Percentiles rank a stretch among this genome's conserved stretches.
These are phyloP conservation scores for Anthopleura sola DNA, from an alignment of 64 coral and sea anemone genomes.

Conservation along the genomic window DNA sequence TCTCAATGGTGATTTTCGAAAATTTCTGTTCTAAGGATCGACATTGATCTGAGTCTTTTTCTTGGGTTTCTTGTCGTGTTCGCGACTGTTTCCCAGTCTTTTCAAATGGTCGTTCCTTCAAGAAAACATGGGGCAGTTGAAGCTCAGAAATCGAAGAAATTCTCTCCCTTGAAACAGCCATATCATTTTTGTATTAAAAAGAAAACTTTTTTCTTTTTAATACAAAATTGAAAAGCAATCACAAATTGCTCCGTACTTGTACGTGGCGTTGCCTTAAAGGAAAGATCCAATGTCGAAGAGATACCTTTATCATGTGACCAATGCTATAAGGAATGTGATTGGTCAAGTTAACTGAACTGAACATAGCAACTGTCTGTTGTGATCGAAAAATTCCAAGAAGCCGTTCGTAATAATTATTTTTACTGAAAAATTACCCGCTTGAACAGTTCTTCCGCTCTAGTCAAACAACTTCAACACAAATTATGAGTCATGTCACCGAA, in stretches of 20 bases:
- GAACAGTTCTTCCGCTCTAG: background rate
- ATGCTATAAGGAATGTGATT: background rate
- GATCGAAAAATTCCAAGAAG: background rate
- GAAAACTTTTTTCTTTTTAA: slow-evolving; percentile 3
- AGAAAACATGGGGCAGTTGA: background rate
- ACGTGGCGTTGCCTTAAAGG: background rate
- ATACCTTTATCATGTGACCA: background rate
- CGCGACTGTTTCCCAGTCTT: background rate
- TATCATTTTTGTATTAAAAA: slow-evolving; percentile 4
- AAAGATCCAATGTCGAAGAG: background rate
- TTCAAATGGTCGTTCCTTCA: background rate
- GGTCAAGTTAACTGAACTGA: background rate
- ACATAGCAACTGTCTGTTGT: background rate
- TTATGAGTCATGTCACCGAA: background rate
- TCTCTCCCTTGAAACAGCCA: slow-evolving; percentile 1
- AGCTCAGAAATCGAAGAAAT: background rate
- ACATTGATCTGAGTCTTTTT: background rate
- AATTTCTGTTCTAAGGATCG: background rate
- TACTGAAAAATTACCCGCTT: background rate
- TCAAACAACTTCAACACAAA: background rate
- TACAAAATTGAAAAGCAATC: background rate
- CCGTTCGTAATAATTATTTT: background rate
- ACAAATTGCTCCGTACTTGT: background rate
- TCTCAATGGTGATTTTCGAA: background rate
- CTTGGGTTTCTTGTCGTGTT: background rate